Percentiles rank a stretch among this genome's conserved stretches.
Conservation (phyloP, 2,113 vertebrate species). For the Sylvia atricapilla region DNA sequence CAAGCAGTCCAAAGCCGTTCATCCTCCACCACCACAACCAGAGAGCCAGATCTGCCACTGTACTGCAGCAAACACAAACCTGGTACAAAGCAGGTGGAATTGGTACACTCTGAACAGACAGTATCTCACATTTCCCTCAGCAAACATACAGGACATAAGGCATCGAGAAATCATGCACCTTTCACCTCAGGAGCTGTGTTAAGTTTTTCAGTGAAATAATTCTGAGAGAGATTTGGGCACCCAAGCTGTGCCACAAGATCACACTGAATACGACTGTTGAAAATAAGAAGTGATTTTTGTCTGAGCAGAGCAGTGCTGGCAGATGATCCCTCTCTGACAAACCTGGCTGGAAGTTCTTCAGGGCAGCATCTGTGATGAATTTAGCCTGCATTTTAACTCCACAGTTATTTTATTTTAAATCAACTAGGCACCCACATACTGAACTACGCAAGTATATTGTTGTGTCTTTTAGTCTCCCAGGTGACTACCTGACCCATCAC, state of each 20-base stretch:
- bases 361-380: background rate
- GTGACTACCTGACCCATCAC: background rate
- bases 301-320: background rate
- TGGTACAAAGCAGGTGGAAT: background rate
- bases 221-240: background rate
- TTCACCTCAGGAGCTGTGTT: background rate
- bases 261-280: fast-evolving
- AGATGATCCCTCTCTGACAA: background rate
- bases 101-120: background rate
- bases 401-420: background rate
- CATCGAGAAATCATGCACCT: background rate
- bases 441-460: background rate
- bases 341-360: background rate
- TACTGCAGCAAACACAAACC: background rate
- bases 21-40: background rate
- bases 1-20: background rate
- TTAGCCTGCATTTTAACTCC: background rate
- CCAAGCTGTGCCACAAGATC: background rate
- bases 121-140: background rate
- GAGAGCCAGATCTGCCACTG: background rate
- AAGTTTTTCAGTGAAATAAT: background rate
- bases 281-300: background rate
- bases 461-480: background rate
- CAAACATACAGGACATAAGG: background rate
- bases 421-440: background rate